phyloP scores from a whole-genome alignment of 35 echinoderm and acorn worm species.

The Anneissia japonica region DNA sequence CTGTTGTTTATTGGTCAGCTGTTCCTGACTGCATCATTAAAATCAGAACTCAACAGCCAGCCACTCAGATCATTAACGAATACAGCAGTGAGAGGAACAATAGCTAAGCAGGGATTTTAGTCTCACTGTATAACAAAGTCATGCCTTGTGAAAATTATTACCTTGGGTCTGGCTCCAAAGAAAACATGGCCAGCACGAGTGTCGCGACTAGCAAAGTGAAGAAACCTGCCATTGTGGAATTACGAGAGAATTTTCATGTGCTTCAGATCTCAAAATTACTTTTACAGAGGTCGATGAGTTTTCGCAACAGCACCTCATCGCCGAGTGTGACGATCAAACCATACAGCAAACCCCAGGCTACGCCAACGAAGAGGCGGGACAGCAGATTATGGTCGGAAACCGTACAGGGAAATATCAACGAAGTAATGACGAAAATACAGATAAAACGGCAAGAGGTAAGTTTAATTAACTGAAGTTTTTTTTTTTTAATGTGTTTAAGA shows the following conservation, averaged over 20 bases:
- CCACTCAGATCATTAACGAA: not conserved
- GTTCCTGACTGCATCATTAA: not conserved
- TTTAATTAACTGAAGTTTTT: too few species aligned
- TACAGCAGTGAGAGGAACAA: not conserved
- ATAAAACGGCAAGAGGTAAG: conserved; percentile 95
- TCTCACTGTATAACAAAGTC: not conserved
- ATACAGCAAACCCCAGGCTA: conserved; percentile 88
- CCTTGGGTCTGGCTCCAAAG: not conserved
- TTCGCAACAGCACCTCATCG: conserved; percentile 55
- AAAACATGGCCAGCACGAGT: not conserved
- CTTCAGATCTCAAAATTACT: not conserved
- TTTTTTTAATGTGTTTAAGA: too few species aligned
- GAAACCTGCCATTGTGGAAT: not conserved
- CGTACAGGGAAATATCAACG: conserved; percentile 80
- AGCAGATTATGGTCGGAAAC: conserved; percentile 95
- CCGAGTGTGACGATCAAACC: conserved; percentile 85
- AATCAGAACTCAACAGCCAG: not conserved
- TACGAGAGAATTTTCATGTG: not conserved
- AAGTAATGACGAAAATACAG: conserved; percentile 72
- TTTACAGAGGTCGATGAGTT: conserved; percentile 98
- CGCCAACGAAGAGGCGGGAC: conserved; percentile 89
- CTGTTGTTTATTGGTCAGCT: not conserved
- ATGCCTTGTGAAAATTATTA: not conserved
- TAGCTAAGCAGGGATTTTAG: not conserved
- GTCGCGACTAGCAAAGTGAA: not conserved